A percentile compares a stretch with the other conserved stretches of the same genome.
These are phyloP conservation scores for Atractosteus spatula DNA, from an alignment of 2,113 vertebrate species.

Conservation along the genomic window DNA sequence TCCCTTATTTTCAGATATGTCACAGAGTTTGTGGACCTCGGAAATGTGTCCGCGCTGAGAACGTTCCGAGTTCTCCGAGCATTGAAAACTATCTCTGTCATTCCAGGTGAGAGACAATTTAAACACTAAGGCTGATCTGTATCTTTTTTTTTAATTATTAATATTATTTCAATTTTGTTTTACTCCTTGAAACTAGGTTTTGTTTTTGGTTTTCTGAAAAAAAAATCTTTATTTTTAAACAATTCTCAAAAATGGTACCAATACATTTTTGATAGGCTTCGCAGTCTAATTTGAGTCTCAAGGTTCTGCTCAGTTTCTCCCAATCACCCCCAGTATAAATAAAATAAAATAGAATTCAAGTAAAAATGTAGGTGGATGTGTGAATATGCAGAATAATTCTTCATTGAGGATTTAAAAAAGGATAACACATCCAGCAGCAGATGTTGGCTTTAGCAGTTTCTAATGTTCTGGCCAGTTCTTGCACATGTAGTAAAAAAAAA, in stretches of 20 bases:
- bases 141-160: constrained; percentile 29
- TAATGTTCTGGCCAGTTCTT: too few relatives aligned
- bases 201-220: constrained; percentile 55
- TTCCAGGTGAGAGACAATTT: constrained; percentile 98
- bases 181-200: constrained; percentile 52
- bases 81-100: constrained; percentile 99
- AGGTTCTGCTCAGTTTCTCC: constrained; percentile 22
- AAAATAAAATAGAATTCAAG: neutral
- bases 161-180: constrained; percentile 33
- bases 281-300: constrained; percentile 73
- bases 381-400: too few relatives aligned
- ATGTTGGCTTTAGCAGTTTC: too few relatives aligned
- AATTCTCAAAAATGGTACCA: constrained; percentile 71
- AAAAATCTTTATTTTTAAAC: constrained; percentile 60
- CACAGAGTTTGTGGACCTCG: constrained; percentile 99
- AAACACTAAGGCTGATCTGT: constrained; percentile 74
- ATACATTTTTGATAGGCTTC: constrained; percentile 84
- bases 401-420: too few relatives aligned
- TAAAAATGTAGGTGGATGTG: too few relatives aligned
- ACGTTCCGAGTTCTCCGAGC: constrained; percentile 99
- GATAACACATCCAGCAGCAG: too few relatives aligned
- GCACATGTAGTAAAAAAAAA: too few relatives aligned
- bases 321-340: neutral
- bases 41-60: constrained; percentile 99
- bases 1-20: constrained; percentile 98